Evolutionary conservation across 2,797 vertebrate genomes (phyloP).

Genomic region (Acridotheres tristis): DNA sequence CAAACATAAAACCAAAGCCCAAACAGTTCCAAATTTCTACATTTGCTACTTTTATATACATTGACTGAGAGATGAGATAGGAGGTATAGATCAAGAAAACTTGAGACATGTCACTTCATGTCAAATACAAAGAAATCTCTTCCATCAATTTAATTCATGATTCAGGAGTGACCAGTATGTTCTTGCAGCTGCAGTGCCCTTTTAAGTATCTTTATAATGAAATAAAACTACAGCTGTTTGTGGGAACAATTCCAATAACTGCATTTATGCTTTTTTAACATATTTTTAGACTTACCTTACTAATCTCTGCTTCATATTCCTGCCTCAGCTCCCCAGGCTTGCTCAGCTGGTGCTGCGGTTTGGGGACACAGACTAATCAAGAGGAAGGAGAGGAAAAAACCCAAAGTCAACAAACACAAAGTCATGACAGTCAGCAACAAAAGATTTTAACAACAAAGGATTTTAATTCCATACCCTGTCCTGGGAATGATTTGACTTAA

Average conservation of each 20-base stretch:
- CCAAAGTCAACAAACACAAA: background rate
- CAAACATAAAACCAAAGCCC: background rate
- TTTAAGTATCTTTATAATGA: background rate
- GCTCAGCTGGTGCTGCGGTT: constrained; percentile 72
- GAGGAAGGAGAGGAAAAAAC: background rate
- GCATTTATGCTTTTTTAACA: background rate
- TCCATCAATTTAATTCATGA: background rate
- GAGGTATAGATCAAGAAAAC: background rate
- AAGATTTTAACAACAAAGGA: background rate
- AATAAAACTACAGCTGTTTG: background rate
- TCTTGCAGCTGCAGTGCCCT: background rate
- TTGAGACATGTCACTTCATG: background rate
- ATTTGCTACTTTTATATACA: background rate
- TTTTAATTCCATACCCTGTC: background rate
- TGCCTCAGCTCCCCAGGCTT: constrained; percentile 80
- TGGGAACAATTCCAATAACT: background rate
- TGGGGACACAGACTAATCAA: constrained; percentile 58
- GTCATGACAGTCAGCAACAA: background rate
- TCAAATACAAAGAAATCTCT: background rate
- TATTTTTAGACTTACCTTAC: constrained; percentile 72
- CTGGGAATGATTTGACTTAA: background rate
- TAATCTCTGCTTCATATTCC: constrained; percentile 82
- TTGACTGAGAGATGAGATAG: background rate
- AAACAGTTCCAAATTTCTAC: background rate
- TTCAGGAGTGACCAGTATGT: background rate